Evolutionary conservation across 2,888 invertebrate species (phyloP).

Genomic region (Liodrosophila aerea): DNA sequence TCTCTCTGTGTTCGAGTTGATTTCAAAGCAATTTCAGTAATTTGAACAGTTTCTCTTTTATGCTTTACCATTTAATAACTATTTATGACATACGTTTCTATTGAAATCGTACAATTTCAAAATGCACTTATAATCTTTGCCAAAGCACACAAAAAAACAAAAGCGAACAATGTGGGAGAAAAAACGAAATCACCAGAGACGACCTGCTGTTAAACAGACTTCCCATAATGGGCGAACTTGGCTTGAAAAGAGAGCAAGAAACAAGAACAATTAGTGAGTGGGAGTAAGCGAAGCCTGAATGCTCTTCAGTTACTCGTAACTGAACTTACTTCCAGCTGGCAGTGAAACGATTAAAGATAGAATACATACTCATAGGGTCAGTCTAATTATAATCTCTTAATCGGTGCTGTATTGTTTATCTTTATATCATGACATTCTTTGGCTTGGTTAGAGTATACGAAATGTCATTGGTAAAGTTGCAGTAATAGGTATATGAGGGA

Average conservation of each 20-base stretch:
- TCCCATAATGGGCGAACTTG: constrained; percentile 37
- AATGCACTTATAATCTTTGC: constrained; percentile 45
- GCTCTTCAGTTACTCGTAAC: constrained; percentile 16
- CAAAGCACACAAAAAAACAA: constrained; percentile 32
- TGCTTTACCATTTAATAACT: constrained; percentile 17
- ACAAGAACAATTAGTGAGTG: constrained; percentile 6
- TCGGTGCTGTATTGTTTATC: too few relatives aligned
- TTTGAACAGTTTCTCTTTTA: constrained; percentile 7
- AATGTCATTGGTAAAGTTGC: constrained; percentile 27
- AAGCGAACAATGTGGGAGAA: constrained; percentile 27
- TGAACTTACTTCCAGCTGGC: too few relatives aligned
- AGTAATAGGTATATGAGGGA: background rate
- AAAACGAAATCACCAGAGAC: constrained; percentile 33
- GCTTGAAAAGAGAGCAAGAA: constrained; percentile 29
- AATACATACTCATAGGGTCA: too few relatives aligned
- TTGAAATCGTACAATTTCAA: constrained; percentile 52
- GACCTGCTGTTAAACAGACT: constrained; percentile 22
- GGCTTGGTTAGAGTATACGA: background rate
- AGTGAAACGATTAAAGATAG: too few relatives aligned
- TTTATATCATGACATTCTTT: too few relatives aligned
- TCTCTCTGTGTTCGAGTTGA: too few relatives aligned
- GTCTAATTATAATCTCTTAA: too few relatives aligned
- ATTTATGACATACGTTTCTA: constrained; percentile 21
- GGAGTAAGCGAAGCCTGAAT: constrained; percentile 8
- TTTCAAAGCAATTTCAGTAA: too few relatives aligned